Base-by-base conservation (phyloP, 2,888 invertebrate species). In the Andrena camellia region DNA sequence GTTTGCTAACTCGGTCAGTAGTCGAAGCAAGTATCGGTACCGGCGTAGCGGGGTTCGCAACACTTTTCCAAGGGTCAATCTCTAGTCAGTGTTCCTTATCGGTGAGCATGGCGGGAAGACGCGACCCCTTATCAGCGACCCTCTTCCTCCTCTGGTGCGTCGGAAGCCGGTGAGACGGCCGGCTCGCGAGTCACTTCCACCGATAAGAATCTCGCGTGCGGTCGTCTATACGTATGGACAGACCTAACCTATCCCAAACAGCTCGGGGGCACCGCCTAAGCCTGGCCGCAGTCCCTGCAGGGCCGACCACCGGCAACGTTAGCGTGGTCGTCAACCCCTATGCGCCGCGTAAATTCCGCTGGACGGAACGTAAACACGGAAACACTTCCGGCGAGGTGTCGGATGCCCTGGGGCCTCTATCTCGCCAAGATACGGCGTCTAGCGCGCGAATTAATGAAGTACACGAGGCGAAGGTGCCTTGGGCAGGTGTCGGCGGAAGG, bases 211-310 rank as follows among this genome's bases (percentile, higher is more conserved):
- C 81, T 86, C 82, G 83, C 83, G 83, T 83, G 87, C 80, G 13
- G 29, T 68, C 35, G 69, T 54, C 62, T 35, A 54, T 33, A 63
- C 17, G 60, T 59, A 68, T 35, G 26, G 26, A 68, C 57, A 73
- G 62, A 83, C 86, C 86, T 87, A 90, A 88, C 87, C 89, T 85
- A 83, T 81, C 87, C 81, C 88, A 78, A 86, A 84, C 63, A n/a
- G 73, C 73, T 64, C 62, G 77, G 78, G 67, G 83, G 75, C 83
- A 81, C 75, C 86, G 86, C 86, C 88, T 86, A 88, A 82, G 54
- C 77, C 78, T 75, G 60, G 29, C 74, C 33, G 66, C 79, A 67
- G 86, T 60, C 23, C 52, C 57, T 57, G 60, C 69, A 74, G 63
- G 23, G 23, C 48, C n/a, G 69, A 79, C 57, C 57, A 29, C 60